Conservation (phyloP, 2,113 vertebrate genomes). For the Alces alces region DNA sequence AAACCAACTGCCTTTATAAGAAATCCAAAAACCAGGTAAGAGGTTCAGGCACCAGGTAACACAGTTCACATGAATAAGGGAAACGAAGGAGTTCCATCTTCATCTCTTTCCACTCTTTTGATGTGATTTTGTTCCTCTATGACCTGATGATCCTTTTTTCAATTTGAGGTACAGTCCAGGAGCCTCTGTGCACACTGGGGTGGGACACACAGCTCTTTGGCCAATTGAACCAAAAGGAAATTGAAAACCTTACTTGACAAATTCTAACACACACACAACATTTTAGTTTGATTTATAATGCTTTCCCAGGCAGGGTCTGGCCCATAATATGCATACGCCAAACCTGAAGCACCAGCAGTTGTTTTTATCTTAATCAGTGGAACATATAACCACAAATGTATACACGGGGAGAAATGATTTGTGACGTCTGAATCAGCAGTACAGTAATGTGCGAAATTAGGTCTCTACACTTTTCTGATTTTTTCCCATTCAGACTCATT, state of each 20-base stretch:
- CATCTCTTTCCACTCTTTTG: neutral
- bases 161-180: neutral
- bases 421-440: neutral
- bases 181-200: neutral
- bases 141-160: neutral
- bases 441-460: neutral
- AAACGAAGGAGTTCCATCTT: neutral
- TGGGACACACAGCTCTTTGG: neutral
- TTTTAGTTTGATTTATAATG: neutral
- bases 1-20: neutral
- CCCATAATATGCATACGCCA: neutral
- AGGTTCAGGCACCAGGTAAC: neutral
- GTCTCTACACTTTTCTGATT: neutral
- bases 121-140: neutral
- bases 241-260: neutral
- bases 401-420: neutral
- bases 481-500: neutral
- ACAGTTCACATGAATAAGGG: neutral
- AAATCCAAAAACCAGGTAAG: neutral
- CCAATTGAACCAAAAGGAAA: neutral
- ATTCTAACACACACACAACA: neutral
- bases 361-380: conserved; percentile 7
- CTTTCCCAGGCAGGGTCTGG: neutral
- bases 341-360: neutral
- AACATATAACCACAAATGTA: conserved; percentile 26